phyloP scores from a whole-genome alignment of 2,113 vertebrate species.

The Ursus arctos region DNA sequence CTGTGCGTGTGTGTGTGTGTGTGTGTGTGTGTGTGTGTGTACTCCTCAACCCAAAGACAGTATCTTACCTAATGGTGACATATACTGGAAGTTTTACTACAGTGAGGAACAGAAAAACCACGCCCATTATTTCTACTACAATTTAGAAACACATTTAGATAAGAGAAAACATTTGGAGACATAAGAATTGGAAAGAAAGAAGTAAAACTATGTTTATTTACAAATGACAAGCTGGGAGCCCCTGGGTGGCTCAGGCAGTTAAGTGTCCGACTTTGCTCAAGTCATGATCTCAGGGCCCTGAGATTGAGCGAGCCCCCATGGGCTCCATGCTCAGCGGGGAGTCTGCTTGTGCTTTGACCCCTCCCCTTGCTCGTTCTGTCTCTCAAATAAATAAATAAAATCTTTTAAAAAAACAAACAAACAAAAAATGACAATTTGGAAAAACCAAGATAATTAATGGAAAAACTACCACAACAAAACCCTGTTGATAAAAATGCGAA shows the following conservation, averaged over 20 bases:
- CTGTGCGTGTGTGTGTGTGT: background rate
- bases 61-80: background rate
- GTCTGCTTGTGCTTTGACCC: background rate
- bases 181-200: background rate
- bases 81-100: background rate
- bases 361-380: background rate
- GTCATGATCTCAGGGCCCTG: no score
- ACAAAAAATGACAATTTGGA: no score
- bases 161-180: background rate
- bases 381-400: no score
- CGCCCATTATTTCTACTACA: background rate
- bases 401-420: no score
- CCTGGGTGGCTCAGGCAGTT: no score
- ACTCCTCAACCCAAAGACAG: background rate
- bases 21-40: background rate
- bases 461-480: background rate
- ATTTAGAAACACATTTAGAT: background rate
- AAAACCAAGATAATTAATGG: conserved; percentile 11
- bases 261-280: no score
- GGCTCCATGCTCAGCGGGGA: background rate
- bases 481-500: background rate
- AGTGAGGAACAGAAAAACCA: background rate
- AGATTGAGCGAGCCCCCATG: background rate
- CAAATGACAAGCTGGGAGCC: background rate
- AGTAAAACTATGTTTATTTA: background rate